Conservation (phyloP, 2,113 vertebrate species). For the Propithecus coquereli region DNA sequence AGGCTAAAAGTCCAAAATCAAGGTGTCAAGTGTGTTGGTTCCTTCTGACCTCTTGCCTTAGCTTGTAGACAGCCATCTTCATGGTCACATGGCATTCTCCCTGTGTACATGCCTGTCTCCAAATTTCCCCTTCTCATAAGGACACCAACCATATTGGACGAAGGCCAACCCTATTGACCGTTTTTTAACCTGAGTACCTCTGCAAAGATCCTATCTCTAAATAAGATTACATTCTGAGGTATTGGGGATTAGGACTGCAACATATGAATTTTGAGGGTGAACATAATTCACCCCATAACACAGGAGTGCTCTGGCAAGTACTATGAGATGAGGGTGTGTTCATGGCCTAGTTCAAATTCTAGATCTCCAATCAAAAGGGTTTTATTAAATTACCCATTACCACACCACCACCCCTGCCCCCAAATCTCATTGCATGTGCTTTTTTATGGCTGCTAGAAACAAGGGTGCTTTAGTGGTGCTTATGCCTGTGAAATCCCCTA, state of each 20-base stretch:
- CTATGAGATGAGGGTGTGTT: not conserved
- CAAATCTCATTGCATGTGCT: not conserved
- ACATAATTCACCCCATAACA: not conserved
- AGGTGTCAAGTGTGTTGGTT: not conserved
- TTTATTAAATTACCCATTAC: not conserved
- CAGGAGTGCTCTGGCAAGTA: not conserved
- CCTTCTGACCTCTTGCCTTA: not conserved
- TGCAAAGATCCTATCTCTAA: not conserved
- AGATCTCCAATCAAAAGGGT: not conserved
- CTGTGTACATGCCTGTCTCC: not conserved
- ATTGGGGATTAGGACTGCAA: not conserved
- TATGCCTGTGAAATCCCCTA: too few species aligned
- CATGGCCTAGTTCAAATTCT: not conserved
- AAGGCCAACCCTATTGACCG: not conserved
- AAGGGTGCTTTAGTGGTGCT: not conserved
- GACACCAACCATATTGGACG: not conserved
- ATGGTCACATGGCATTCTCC: not conserved
- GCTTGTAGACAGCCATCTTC: not conserved
- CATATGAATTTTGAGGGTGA: not conserved
- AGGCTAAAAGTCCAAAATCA: not conserved
- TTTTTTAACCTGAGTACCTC: not conserved
- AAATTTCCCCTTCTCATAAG: not conserved
- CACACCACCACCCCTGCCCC: not conserved
- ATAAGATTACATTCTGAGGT: not conserved
- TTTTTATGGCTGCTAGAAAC: not conserved